Conservation (phyloP, 2,113 vertebrate genomes). For the Pomatorhinus ruficollis region DNA sequence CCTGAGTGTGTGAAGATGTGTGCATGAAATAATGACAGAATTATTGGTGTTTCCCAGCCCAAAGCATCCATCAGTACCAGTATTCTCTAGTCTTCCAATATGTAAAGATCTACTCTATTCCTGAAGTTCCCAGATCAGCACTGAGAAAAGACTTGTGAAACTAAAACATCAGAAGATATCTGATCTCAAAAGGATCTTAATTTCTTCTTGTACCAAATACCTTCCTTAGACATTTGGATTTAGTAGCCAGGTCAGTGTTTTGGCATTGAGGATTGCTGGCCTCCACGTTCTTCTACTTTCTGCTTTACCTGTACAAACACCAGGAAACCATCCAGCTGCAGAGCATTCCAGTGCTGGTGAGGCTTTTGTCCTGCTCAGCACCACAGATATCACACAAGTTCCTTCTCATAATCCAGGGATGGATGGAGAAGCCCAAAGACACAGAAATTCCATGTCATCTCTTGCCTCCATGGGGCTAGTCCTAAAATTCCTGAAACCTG, state of each 20-base stretch:
- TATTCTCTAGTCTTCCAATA: background rate
- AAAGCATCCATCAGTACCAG: background rate
- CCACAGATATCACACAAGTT: background rate
- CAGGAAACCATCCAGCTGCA: background rate
- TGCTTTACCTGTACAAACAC: background rate
- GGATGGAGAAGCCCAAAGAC: background rate
- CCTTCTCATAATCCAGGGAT: background rate
- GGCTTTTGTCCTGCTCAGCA: constrained; percentile 36
- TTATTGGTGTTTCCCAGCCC: background rate
- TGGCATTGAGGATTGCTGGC: background rate
- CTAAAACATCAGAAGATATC: background rate
- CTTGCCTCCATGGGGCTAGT: background rate
- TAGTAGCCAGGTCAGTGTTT: background rate
- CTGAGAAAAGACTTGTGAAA: background rate
- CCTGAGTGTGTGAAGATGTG: background rate
- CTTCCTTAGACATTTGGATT: background rate
- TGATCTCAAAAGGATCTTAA: background rate
- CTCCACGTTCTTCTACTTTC: background rate
- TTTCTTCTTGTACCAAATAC: background rate
- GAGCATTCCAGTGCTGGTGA: background rate
- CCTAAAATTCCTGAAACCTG: background rate
- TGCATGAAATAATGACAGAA: background rate
- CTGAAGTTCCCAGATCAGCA: background rate
- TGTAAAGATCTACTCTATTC: background rate
- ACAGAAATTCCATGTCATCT: background rate